Evolutionary conservation across 2,888 invertebrate species (phyloP), one percentile per base, ranked within the genome.

Genomic region (Drosophila tripunctata): DNA sequence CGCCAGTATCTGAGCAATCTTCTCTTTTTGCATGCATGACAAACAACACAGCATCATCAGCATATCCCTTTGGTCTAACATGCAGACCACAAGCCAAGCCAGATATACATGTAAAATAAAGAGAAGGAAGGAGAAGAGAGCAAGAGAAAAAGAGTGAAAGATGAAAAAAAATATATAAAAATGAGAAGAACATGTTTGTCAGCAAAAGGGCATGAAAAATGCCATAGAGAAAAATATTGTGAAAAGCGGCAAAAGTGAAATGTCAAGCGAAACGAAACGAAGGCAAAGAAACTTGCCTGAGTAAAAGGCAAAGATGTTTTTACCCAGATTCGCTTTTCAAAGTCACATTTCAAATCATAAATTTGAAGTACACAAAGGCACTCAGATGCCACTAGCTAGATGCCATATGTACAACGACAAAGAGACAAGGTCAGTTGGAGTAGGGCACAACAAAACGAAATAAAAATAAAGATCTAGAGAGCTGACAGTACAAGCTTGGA

Each of bases 261-360:
- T 82, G 85, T 82, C 79, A 77, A 85, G 77, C 85, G 72, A 66
- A 72, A 72, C 67, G 70, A 67, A 68, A 74, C 67, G 73, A 68
- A 65, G 64, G 64, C 56, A 60, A 66, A 40, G 10, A 27, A 27
- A 73, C 58, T 36, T 47, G 52, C 31, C 33, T 43, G 38, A 21
- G 47, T 24, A 36, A 66, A 67, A 40, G 67, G 33, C 57, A 45
- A 50, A 61, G 58, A 75, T 51, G 40, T 60, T 66, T 33, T 33
- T 44, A 48, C 27, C n/a, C 36, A 52, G 58, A 24, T 54, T 58
- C 62, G 80, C 76, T 81, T 84, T 81, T 78, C 76, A 81, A 84
- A 81, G 82, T 81, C 80, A 67, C 78, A 81, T 71, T 70, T 66
- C 67, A 84, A 81, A 84, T 81, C 81, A 81, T 81, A 81, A 81